A percentile compares a stretch with the other conserved stretches of the same genome.
These are phyloP conservation scores for Napeogenes sylphis DNA, from an alignment of 2,888 invertebrate species.

Conservation along the genomic window DNA sequence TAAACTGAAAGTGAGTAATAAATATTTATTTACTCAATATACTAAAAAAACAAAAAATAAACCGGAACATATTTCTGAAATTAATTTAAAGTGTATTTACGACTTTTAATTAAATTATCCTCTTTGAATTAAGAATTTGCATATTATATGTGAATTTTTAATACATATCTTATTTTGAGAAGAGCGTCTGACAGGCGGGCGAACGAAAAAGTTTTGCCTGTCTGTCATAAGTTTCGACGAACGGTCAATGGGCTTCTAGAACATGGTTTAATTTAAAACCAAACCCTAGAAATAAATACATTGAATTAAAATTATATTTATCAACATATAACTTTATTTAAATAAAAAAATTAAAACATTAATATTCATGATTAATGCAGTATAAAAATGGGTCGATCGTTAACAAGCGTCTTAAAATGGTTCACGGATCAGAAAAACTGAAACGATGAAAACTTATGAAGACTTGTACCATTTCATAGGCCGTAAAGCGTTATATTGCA, in stretches of 20 bases:
- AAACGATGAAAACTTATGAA: constrained; percentile 44
- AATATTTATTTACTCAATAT: too few relatives aligned
- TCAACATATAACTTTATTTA: too few relatives aligned
- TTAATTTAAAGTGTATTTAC: too few relatives aligned
- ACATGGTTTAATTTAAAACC: background rate
- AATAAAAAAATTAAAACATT: constrained; percentile 1
- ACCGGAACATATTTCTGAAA: too few relatives aligned
- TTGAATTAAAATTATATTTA: background rate
- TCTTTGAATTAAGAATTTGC: background rate
- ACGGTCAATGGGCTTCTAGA: background rate
- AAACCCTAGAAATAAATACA: background rate
- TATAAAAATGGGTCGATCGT: constrained; percentile 11
- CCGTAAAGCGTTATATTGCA: constrained; percentile 62
- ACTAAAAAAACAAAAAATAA: too few relatives aligned
- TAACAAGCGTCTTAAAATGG: constrained; percentile 32
- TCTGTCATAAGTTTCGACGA: constrained; percentile 2
- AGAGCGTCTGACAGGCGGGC: background rate
- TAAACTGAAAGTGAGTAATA: too few relatives aligned
- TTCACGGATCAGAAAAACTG: constrained; percentile 40
- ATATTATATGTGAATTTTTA: background rate
- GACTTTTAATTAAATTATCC: background rate
- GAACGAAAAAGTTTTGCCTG: constrained; percentile 1
- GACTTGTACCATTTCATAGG: constrained; percentile 52
- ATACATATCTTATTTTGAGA: background rate
- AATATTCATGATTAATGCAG: too few relatives aligned